These are phyloP conservation scores for Mystacornis crossleyi DNA, from an alignment of 2,113 vertebrate genomes.

Conservation along the genomic window DNA sequence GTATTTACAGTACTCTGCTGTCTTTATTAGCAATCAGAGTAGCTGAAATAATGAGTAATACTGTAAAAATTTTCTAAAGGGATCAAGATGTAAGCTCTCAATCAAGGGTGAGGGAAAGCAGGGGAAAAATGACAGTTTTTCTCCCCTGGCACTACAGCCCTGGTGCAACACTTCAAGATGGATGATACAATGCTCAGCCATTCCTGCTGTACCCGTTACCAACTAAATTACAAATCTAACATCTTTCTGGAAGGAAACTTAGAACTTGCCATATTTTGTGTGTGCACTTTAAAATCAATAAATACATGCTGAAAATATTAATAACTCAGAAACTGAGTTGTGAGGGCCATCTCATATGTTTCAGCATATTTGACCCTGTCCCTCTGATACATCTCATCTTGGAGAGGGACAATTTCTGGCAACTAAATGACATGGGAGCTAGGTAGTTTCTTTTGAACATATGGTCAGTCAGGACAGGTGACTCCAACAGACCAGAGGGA, in stretches of 20 bases:
- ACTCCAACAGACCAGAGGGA: background rate
- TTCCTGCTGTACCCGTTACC: background rate
- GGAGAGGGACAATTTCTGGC: background rate
- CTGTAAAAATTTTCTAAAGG: background rate
- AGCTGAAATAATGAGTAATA: background rate
- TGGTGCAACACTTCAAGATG: background rate
- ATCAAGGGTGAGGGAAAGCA: background rate
- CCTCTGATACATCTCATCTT: background rate
- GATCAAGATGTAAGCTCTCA: background rate
- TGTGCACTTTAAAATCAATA: background rate
- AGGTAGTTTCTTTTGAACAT: background rate
- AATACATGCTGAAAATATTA: background rate
- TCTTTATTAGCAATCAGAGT: background rate
- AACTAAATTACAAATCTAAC: background rate
- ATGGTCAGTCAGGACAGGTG: background rate
- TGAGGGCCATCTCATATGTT: background rate
- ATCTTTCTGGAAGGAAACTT: background rate
- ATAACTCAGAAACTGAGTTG: background rate
- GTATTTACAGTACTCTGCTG: background rate
- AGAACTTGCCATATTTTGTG: background rate
- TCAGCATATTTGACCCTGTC: background rate
- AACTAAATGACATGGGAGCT: background rate
- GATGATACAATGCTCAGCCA: background rate
- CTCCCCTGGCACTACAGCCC: background rate
- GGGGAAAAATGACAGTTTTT: background rate